Percentiles rank a stretch among this genome's conserved stretches.
Conservation (phyloP, 2,888 invertebrate species). For the Danaus chrysippus region DNA sequence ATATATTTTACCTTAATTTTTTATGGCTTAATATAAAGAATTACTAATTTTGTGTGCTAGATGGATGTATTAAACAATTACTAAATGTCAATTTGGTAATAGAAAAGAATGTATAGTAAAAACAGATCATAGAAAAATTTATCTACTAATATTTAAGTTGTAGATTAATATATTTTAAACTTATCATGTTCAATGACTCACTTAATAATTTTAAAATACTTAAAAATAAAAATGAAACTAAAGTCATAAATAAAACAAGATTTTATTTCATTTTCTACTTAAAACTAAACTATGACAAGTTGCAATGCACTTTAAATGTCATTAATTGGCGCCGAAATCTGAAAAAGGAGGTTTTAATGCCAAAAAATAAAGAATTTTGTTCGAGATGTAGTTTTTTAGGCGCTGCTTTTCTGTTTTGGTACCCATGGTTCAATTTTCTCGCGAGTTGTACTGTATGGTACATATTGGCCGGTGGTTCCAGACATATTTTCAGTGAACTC, state of each 20-base stretch:
- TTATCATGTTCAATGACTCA: too few species aligned
- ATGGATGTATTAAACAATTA: conserved; percentile 2
- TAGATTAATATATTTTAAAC: too few species aligned
- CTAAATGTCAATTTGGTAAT: background rate
- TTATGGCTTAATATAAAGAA: too few species aligned
- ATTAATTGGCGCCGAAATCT: background rate
- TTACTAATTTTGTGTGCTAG: background rate
- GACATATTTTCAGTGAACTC: conserved; percentile 91
- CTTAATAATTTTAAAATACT: too few species aligned
- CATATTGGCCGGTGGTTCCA: conserved; percentile 89
- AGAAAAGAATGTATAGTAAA: background rate
- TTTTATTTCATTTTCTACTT: conserved; percentile 64
- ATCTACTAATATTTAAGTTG: too few species aligned
- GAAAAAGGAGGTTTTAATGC: background rate
- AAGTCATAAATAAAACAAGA: conserved; percentile 15
- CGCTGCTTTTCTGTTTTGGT: conserved; percentile 54
- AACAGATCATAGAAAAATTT: background rate
- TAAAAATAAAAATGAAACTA: background rate
- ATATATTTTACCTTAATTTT: too few species aligned
- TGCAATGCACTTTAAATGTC: background rate
- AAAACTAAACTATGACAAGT: conserved; percentile 42
- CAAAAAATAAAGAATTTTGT: background rate
- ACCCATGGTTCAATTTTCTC: conserved; percentile 85
- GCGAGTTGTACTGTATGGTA: conserved; percentile 71
- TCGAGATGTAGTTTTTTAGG: conserved; percentile 25